Evolutionary conservation across 2,888 invertebrate species (phyloP), one percentile per base, ranked within the genome.

Genomic region (Quadroppia sp.): DNA sequence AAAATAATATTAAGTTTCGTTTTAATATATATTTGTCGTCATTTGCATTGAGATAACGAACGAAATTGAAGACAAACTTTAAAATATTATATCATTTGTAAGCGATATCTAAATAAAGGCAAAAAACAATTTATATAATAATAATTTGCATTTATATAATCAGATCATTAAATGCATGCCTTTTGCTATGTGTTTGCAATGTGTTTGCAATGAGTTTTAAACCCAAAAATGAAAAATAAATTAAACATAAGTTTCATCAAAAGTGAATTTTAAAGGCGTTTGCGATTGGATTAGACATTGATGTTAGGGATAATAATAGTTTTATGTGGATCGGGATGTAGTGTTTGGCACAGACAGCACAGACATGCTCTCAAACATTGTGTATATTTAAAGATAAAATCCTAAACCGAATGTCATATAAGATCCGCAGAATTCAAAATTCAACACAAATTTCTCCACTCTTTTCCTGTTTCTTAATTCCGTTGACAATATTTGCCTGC

Each of bases 211-310:
- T n/a, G n/a, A n/a, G 15, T 11, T 15, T 6, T 45, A 45, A 45
- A 45, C 45, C 2, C 45, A 45, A 15, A 45, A 45, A 6, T 17
- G 11, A 45, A 9, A 45, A 56, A 56, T 56, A 28, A 23, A 56
- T 56, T 56, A 23, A 56, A 56, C 56, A 28, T 13, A 28, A 56
- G 56, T 56, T n/a, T 56, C 56, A 56, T 56, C 13, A 28, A 56
- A 56, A 56, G 56, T 56, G 28, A 17, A 56, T 28, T 30, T 30
- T 13, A 30, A 56, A 56, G 28, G 56, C 56, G 56, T 56, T 56
- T 56, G 23, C 53, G 25, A 53, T 53, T 53, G 25, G 25, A 53
- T 53, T 53, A 25, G 23, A 25, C 1, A 15, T 30, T 2, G 28
- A 53, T 20, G 53, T 23, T 23, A 23, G 20, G 53, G 30, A 17